Percentiles rank a stretch among this genome's conserved stretches.
Conservation (phyloP, 2,797 vertebrate species). For the Sebastes ruberrimus region DNA sequence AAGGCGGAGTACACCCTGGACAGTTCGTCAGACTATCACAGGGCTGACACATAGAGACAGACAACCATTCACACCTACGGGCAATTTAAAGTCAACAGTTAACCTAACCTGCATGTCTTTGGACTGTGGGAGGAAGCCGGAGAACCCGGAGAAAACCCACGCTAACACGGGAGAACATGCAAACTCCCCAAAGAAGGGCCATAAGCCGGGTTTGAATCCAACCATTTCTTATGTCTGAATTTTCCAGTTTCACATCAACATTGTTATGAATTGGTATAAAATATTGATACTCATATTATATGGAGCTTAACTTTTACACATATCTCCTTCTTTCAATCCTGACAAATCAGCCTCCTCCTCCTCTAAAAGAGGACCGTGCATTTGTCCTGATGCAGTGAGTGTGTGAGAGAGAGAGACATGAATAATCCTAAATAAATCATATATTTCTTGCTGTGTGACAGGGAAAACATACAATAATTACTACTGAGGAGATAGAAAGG, state of each 20-base stretch:
- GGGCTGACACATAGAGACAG: no score
- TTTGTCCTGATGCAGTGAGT: constrained; percentile 12
- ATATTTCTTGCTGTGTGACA: constrained; percentile 6
- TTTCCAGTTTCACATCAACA: background rate
- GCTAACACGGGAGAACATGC: no score
- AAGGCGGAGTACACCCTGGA: no score
- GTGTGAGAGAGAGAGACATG: background rate
- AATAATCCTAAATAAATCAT: constrained; percentile 11
- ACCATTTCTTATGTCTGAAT: background rate
- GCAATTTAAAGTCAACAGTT: no score
- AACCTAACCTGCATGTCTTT: no score
- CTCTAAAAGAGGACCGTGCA: background rate
- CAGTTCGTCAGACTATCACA: no score
- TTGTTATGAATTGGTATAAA: background rate
- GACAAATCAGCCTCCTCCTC: background rate
- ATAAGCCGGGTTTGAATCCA: background rate
- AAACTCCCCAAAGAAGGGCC: no score
- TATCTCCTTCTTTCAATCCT: background rate
- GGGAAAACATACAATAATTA: constrained; percentile 2
- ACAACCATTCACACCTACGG: no score
- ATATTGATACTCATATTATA: background rate
- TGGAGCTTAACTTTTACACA: background rate
- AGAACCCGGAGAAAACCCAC: no score
- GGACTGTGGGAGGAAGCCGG: no score
- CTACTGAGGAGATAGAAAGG: background rate